Evolutionary conservation across 1,140 invertebrate species (phyloP), one percentile per base, ranked within the genome.

Genomic region (Anadara kagoshimensis): DNA sequence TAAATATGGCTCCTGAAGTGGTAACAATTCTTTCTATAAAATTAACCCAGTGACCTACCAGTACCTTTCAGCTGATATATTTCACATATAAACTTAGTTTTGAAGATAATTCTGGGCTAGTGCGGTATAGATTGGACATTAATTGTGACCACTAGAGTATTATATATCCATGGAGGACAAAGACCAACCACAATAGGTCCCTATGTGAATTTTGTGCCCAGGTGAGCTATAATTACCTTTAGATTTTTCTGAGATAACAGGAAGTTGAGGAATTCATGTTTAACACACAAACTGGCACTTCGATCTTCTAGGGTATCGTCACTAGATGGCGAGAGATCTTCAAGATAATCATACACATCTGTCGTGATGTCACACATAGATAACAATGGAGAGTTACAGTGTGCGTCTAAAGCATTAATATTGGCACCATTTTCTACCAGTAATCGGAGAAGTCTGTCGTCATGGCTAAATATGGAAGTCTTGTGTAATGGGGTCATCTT

Each of bases 351-450:
- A 51, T 80, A 78, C 57, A 79, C 62, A 11, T 82, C 77, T 16
- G 77, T 75, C 1, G 79, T 57, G 4, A 81, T 75, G 62, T 84
- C 79, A 78, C 83, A 87, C 65, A 85, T 66, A 0, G 83, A 73
- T n/a, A 85, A 56, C 10, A 87, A 61, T 18, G 85, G 85, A 11
- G 84, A 81, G 62, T 83, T 85, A 16, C 82, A 80, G 11, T 73
- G 49, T 26, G 41, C 36, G 59, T 87, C 84, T 26, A 69, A 49
- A n/a, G 76, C 74, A 62, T 80, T 85, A 11, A 83, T 53, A 54
- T 83, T 78, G 12, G 79, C 83, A 14, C 83, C 85, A 69, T 81
- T 85, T 11, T 85, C 83, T 78, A 74, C 78, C 5, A 87, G 75
- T 16, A 87, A 68, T 12, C 69, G 67, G 20, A 85, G 49, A 20